These are phyloP conservation scores for Sebastes dallii DNA, from an alignment of 2,797 vertebrate genomes.

Conservation along the genomic window DNA sequence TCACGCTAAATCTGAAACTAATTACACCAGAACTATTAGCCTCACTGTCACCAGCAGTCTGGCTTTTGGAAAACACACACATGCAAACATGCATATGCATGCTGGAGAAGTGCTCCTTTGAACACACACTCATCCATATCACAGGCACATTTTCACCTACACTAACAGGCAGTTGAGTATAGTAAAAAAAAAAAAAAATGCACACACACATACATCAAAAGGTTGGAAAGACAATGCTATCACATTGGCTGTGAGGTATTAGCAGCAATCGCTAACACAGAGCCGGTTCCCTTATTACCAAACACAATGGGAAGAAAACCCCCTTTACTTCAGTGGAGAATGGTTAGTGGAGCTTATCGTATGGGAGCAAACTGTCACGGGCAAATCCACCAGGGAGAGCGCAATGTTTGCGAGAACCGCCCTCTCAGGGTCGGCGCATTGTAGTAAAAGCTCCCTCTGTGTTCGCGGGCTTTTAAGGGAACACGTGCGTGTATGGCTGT, in stretches of 20 bases:
- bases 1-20: constrained; percentile 72
- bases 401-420: constrained; percentile 41
- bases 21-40: constrained; percentile 69
- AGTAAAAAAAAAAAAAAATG: neutral
- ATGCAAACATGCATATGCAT: neutral
- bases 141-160: neutral
- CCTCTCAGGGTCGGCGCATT: constrained; percentile 55
- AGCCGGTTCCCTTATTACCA: constrained; percentile 49
- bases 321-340: constrained; percentile 46
- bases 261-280: constrained; percentile 37
- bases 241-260: constrained; percentile 42
- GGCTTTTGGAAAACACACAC: constrained; percentile 33
- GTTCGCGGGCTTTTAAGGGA: constrained; percentile 33
- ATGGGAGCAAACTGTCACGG: constrained; percentile 49
- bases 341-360: constrained; percentile 62
- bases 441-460: constrained; percentile 31
- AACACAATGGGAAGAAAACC: constrained; percentile 60
- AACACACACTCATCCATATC: constrained; percentile 7
- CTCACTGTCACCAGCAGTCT: constrained; percentile 43
- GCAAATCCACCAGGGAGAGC: constrained; percentile 44
- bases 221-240: constrained; percentile 53
- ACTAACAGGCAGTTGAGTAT: neutral
- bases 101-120: neutral
- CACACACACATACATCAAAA: constrained; percentile 29
- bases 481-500: constrained; percentile 10